Conservation (phyloP, 2,888 invertebrate species). For the Spodoptera littoralis region DNA sequence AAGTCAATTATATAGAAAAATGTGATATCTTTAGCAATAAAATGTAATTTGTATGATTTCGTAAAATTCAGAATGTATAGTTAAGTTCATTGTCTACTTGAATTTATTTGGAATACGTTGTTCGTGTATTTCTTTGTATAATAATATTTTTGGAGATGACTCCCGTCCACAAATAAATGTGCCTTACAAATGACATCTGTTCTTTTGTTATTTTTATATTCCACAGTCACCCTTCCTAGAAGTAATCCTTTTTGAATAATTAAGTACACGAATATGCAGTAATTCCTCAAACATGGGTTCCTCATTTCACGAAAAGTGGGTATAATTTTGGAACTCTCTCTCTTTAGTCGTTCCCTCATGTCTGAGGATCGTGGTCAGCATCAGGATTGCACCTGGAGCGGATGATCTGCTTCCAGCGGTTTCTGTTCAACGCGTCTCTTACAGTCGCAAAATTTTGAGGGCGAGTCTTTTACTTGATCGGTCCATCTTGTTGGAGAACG, state of each 20-base stretch:
- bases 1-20: constrained; percentile 35
- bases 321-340: too few species aligned
- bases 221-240: background rate
- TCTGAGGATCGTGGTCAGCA: too few species aligned
- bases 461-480: too few species aligned
- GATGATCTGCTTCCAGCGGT: too few species aligned
- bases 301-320: too few species aligned
- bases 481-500: too few species aligned
- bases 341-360: too few species aligned
- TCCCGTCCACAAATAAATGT: constrained; percentile 76
- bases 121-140: constrained; percentile 48
- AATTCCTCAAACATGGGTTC: too few species aligned
- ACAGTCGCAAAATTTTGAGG: too few species aligned
- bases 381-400: too few species aligned
- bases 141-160: constrained; percentile 56
- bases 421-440: too few species aligned
- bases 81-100: constrained; percentile 37
- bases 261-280: background rate
- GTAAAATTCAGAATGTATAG: constrained; percentile 45
- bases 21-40: constrained; percentile 58
- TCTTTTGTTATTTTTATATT: constrained; percentile 20
- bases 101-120: constrained; percentile 47
- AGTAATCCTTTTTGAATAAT: background rate
- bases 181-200: constrained; percentile 56
- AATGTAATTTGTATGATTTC: constrained; percentile 51